Evolutionary conservation across 1,140 invertebrate species (phyloP).

Genomic region (Scaptodrosophila lebanonensis): DNA sequence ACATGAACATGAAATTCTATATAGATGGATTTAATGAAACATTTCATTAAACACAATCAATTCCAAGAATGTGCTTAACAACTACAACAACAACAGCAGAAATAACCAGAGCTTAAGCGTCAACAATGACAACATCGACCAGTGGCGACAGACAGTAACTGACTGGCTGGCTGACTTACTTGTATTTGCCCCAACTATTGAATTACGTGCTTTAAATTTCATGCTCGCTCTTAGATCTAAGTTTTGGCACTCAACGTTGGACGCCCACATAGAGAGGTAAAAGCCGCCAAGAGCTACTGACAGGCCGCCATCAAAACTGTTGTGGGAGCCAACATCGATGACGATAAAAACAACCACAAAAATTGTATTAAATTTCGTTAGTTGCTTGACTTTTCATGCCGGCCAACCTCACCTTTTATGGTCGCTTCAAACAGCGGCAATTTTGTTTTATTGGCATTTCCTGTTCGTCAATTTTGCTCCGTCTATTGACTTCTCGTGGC

Average conservation of each 20-base stretch:
- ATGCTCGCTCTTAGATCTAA: constrained; percentile 1
- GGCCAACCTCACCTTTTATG: constrained; percentile 62
- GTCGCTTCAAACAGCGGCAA: too few relatives aligned
- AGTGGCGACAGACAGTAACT: constrained; percentile 22
- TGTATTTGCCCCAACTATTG: constrained; percentile 26
- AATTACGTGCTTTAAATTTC: constrained; percentile 34
- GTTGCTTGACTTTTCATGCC: constrained; percentile 66
- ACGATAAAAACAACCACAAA: constrained; percentile 20
- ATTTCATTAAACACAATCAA: constrained; percentile 67
- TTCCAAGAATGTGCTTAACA: constrained; percentile 59
- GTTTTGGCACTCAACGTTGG: constrained; percentile 17
- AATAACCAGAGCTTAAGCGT: constrained; percentile 1
- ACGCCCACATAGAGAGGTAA: constrained; percentile 39
- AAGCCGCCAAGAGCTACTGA: constrained; percentile 44
- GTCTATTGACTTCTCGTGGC: constrained; percentile 28
- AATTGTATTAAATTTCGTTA: constrained; percentile 73
- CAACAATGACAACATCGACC: constrained; percentile 29
- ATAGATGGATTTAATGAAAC: constrained; percentile 53
- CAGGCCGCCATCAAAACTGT: constrained; percentile 56
- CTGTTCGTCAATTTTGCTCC: constrained; percentile 59
- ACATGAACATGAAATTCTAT: constrained; percentile 52
- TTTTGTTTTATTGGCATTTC: constrained; percentile 58
- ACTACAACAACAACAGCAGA: constrained; percentile 17
- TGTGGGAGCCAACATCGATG: constrained; percentile 46
- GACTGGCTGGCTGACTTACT: neutral